Conservation (phyloP, 1,140 invertebrate genomes). For the Leucophenga varia region DNA sequence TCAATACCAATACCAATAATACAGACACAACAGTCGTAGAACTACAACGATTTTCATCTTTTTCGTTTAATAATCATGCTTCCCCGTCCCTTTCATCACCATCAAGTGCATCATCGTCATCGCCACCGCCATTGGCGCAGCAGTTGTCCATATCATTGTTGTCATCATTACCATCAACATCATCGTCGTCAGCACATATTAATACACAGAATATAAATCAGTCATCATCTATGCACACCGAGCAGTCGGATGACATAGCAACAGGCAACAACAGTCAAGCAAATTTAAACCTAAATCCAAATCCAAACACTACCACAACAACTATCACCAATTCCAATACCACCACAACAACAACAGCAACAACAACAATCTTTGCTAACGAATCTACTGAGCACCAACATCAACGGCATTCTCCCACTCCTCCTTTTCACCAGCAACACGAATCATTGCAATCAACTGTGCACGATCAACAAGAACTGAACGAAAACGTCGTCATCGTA, state of each 20-base stretch:
- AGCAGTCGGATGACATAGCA: no score
- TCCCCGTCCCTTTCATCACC: slow-evolving; percentile 14
- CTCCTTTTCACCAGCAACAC: slow-evolving; percentile 39
- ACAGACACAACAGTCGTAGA: neutral
- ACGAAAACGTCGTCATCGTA: slow-evolving; percentile 1
- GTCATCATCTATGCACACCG: neutral
- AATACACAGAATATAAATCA: slow-evolving; percentile 20
- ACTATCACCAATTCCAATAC: no score
- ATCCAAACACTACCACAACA: no score
- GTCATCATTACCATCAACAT: slow-evolving; percentile 16
- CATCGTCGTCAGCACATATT: slow-evolving; percentile 11
- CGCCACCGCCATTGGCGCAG: slow-evolving; percentile 5
- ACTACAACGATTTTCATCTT: slow-evolving; percentile 1
- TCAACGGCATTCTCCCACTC: slow-evolving; percentile 45
- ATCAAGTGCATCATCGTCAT: slow-evolving; percentile 3
- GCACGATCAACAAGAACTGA: slow-evolving; percentile 4
- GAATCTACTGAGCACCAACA: slow-evolving; percentile 20
- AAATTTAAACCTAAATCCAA: no score
- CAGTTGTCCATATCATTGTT: no score
- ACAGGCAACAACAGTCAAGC: no score
- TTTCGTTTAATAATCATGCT: slow-evolving; percentile 23
- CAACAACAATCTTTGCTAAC: no score
- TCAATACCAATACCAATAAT: neutral
- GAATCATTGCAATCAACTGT: neutral
- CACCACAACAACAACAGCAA: no score